These are phyloP conservation scores for Microtus oregoni DNA, from an alignment of 2,113 vertebrate species.

Conservation along the genomic window DNA sequence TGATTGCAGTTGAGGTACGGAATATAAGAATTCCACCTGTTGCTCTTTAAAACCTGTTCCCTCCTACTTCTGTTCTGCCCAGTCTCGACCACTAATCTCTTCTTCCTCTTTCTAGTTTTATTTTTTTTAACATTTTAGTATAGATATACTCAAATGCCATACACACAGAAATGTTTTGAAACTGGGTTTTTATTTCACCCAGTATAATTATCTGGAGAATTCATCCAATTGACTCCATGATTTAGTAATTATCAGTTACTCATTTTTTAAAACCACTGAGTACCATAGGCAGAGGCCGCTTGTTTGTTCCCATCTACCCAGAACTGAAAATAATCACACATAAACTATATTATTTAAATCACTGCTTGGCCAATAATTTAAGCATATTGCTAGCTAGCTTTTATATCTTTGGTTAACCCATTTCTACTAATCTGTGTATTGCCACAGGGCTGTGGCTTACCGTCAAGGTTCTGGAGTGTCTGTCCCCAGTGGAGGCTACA, in stretches of 20 bases:
- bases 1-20: neutral
- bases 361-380: too few relatives aligned
- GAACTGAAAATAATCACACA: too few relatives aligned
- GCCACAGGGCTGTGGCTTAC: too few relatives aligned
- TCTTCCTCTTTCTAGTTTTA: constrained; percentile 1
- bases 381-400: too few relatives aligned
- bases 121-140: constrained; percentile 21
- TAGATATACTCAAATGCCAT: neutral
- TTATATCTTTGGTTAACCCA: too few relatives aligned
- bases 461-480: too few relatives aligned
- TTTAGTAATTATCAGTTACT: neutral
- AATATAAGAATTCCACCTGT: neutral
- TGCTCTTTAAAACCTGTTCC: neutral
- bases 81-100: neutral
- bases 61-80: neutral
- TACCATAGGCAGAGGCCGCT: too few relatives aligned
- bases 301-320: too few relatives aligned
- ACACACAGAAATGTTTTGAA: neutral
- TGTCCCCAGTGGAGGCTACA: too few relatives aligned
- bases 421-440: too few relatives aligned
- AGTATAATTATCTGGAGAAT: neutral
- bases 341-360: too few relatives aligned
- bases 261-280: neutral
- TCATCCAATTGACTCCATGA: neutral
- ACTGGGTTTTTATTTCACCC: constrained; percentile 9